These are phyloP conservation scores for Margaritifera margaritifera DNA, from an alignment of 2,888 invertebrate species.

Conservation along the genomic window DNA sequence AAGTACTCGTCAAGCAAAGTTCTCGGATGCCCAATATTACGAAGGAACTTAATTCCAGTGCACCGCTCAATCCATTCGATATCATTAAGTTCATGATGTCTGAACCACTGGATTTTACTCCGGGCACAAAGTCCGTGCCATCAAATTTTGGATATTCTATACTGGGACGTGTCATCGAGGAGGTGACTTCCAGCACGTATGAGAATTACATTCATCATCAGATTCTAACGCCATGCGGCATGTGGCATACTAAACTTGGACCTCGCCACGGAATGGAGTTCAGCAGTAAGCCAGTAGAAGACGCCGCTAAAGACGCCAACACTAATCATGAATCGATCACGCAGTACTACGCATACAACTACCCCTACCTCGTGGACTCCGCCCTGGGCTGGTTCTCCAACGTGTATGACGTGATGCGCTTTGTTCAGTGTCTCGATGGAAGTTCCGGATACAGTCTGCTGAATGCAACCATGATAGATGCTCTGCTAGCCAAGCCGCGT, in stretches of 20 bases:
- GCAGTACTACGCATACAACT: slow-evolving; percentile 35
- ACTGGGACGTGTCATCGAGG: slow-evolving; percentile 64
- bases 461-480: slow-evolving; percentile 41
- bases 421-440: slow-evolving; percentile 55
- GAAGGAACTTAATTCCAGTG: slow-evolving; percentile 41
- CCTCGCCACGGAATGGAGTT: slow-evolving; percentile 23
- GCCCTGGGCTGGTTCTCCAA: slow-evolving; percentile 67
- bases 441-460: slow-evolving; percentile 45
- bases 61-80: slow-evolving; percentile 40
- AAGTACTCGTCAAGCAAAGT: slow-evolving; percentile 47
- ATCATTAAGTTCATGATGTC: slow-evolving; percentile 62
- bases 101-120: slow-evolving; percentile 54
- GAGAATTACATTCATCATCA: slow-evolving; percentile 55
- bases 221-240: slow-evolving; percentile 58
- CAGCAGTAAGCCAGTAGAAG: slow-evolving; percentile 20
- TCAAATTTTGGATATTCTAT: slow-evolving; percentile 66
- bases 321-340: slow-evolving; percentile 36
- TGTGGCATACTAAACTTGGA: slow-evolving; percentile 66
- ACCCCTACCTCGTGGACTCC: slow-evolving; percentile 52
- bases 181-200: slow-evolving; percentile 45
- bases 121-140: slow-evolving; percentile 56
- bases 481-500: slow-evolving; percentile 37
- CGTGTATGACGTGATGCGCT: slow-evolving; percentile 62
- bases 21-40: slow-evolving; percentile 59
- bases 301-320: slow-evolving; percentile 23